These are phyloP conservation scores for Latrodectus hesperus DNA, from an alignment of 2,888 invertebrate genomes.

Conservation along the genomic window DNA sequence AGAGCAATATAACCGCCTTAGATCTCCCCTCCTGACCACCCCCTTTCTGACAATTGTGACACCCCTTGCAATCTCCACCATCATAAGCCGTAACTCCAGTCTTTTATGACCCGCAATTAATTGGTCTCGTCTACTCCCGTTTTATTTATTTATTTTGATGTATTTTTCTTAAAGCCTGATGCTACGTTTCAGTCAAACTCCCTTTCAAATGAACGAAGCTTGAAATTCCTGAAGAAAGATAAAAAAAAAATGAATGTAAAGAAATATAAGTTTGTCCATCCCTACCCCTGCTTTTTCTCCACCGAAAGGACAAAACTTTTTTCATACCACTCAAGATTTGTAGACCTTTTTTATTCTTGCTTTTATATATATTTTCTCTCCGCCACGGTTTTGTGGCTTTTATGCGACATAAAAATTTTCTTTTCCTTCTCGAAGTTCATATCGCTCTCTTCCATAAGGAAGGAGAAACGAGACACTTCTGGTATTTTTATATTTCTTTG, in stretches of 20 bases:
- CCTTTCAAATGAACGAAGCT: constrained; percentile 19
- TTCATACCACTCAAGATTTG: constrained; percentile 41
- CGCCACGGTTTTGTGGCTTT: constrained; percentile 43
- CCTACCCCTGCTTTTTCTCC: neutral
- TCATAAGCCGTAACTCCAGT: constrained; percentile 46
- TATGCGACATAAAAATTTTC: constrained; percentile 34
- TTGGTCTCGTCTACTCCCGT: constrained; percentile 49
- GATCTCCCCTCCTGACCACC: neutral
- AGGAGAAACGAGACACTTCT: constrained; percentile 1
- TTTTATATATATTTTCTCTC: constrained; percentile 5
- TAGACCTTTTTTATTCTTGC: constrained; percentile 18
- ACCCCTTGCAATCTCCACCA: constrained; percentile 6
- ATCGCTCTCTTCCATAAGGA: constrained; percentile 7
- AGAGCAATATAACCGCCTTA: constrained; percentile 59
- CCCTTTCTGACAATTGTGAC: constrained; percentile 24
- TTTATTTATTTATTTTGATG: constrained; percentile 56
- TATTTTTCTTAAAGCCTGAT: constrained; percentile 14
- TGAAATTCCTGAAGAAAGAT: constrained; percentile 24
- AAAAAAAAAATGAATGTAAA: neutral
- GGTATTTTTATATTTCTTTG: neutral
- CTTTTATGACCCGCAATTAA: constrained; percentile 67
- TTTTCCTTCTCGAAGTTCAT: constrained; percentile 31
- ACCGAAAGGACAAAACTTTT: neutral
- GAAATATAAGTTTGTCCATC: neutral
- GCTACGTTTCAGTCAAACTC: neutral